These are phyloP conservation scores for Syngnathus acus DNA, from an alignment of 2,797 vertebrate genomes.

Conservation along the genomic window DNA sequence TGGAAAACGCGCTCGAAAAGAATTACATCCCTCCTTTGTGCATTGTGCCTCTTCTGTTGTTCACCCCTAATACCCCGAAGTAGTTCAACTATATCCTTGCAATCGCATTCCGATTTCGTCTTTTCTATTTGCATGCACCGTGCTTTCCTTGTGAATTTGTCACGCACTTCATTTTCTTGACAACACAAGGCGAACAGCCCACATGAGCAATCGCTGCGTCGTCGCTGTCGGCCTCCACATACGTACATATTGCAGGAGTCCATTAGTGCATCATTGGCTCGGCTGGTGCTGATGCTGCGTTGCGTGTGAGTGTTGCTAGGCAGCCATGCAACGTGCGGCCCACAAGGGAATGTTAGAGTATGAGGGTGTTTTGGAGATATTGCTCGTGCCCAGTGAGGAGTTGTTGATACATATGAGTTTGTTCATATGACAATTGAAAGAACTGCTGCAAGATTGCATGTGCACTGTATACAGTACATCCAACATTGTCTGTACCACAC, in stretches of 20 bases:
- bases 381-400: too few species aligned
- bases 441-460: not conserved
- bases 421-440: not conserved
- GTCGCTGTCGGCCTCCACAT: constrained; percentile 24
- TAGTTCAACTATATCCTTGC: not conserved
- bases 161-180: not conserved
- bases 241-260: constrained; percentile 27
- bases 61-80: not conserved
- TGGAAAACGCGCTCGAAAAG: not conserved
- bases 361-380: not conserved
- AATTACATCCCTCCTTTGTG: not conserved
- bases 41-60: not conserved
- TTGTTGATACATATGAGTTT: not conserved
- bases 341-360: not conserved
- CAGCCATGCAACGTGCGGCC: constrained; percentile 44
- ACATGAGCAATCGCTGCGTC: not conserved
- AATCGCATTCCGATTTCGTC: not conserved
- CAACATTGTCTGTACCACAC: not conserved
- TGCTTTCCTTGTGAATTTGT: not conserved
- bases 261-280: constrained; percentile 36
- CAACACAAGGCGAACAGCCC: not conserved
- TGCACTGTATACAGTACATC: not conserved
- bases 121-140: not conserved
- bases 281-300: constrained; percentile 66
- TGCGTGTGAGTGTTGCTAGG: constrained; percentile 68